Evolutionary conservation across 2,888 invertebrate species (phyloP), one percentile per base, ranked within the genome.

Genomic region (Zonitis immaculata): DNA sequence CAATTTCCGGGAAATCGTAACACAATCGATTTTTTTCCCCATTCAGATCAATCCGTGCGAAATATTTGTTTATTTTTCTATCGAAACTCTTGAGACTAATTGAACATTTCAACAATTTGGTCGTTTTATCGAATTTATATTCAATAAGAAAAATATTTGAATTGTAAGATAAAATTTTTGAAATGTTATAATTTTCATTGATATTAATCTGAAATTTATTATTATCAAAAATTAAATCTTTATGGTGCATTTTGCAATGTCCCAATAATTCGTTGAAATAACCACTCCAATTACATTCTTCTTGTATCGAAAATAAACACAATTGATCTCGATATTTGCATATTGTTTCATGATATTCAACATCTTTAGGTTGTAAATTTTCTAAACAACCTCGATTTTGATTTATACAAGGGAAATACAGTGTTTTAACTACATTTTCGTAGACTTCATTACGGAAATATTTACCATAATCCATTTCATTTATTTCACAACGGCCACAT

Each of bases 401-500:
- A 18, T 35, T 35, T 2, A 11, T 26, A 28, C 44, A 44, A 11
- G 44, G 44, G 14, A 44, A 44, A 6, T 5, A 12, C 16, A 44
- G 1, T 9, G 1, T 11, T 25, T 44, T 26, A 6, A 8, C 27
- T 18, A 27, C 4, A 16, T 9, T n/a, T 27, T 44, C 44, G 8
- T 44, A 44, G 2, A 18, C 11, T 28, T 16, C 11, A 18, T 26
- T 26, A 14, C 44, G 26, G 11, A 44, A 27, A 12, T 44, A 44
- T 1, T 27, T 27, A 0, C 9, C 4, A 26, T 44, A 7, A 6
- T 26, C 4, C 3, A 8, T 1, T n/a, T 18, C 25, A n/a, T n/a
- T n/a, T 12, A 44, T 11, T n/a, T 44, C 9, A n/a, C 44, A 44
- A 35, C 35, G 35, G 4, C 35, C 35, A 44, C 44, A 44, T 27